Base-by-base conservation (phyloP, 2,797 vertebrate genomes). In the Helicolenus hilgendorfi region DNA sequence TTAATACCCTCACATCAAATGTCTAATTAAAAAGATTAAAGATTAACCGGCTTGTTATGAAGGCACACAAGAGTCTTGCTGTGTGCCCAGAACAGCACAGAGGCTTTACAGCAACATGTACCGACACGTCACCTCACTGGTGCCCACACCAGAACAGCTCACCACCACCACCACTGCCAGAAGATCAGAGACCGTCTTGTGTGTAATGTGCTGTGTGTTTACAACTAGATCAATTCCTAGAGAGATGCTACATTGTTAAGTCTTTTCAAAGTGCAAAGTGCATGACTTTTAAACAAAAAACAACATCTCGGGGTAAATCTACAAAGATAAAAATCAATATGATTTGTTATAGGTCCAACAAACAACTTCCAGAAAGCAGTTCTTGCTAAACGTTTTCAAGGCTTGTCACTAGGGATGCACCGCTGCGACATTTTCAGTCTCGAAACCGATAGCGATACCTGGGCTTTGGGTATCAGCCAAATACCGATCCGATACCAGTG, bases 11-110 rank as follows among this genome's bases (percentile, higher is more conserved):
- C 77, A 92, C 63, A 83, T 89, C 93, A 92, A 89, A 94, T 79
- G 72, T 91, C 89, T 93, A 87, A 95, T 96, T 95, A 92, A 91
- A 90, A 79, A 90, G 92, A 95, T 96, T 95, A 89, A 83, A 92
- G 87, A 92, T 94, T 93, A 94, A 91, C 70, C 58, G 67, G 70
- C 72, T 81, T 90, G 82, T 89, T 92, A 84, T 89, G 87, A 92
- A 83, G 72, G 83, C 87, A 83, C 75, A 75, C n/a, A 36, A 14
- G 69, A 80, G 53, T 73, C 92, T 62, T 58, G 72, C 93, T 92
- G 94, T n/a, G 89, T 60, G 70, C 69, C 84, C 33, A 79, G 88
- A 92, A 70, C 79, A 58, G 79, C 79, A 53, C 38, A 68, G 29
- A 83, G 79, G 69, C 68, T 94, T 92, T 85, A 79, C 65, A 35